A percentile compares a stretch with the other conserved stretches of the same genome.
phyloP scores from a whole-genome alignment of 2,888 invertebrate genomes.

The Amphimallon solstitiale region DNA sequence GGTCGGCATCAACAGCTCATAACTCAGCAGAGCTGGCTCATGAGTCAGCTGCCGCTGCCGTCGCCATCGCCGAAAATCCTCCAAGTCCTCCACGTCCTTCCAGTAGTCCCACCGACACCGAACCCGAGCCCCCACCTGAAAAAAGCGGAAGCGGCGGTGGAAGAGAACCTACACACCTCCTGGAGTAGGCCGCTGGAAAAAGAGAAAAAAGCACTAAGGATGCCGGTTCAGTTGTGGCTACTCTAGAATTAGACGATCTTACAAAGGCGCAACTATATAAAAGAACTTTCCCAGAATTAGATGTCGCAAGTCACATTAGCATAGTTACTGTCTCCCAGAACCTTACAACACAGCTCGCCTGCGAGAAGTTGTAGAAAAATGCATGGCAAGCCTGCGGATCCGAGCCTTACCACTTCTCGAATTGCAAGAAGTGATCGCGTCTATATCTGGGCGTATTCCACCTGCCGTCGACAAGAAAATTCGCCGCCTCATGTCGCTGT shows the following conservation, averaged over 20 bases:
- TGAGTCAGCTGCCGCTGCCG: no score
- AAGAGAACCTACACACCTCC: no score
- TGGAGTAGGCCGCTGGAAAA: no score
- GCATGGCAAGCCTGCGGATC: constrained; percentile 93
- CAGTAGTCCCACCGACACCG: no score
- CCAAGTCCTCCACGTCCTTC: no score
- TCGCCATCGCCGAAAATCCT: no score
- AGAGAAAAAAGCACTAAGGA: no score
- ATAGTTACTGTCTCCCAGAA: constrained; percentile 89
- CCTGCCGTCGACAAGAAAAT: constrained; percentile 94
- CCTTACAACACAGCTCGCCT: constrained; percentile 85
- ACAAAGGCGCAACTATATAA: constrained; percentile 86
- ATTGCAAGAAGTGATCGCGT: constrained; percentile 94
- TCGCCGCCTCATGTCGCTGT: constrained; percentile 89
- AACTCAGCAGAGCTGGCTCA: no score
- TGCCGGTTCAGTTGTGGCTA: constrained; percentile 87
- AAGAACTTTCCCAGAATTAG: constrained; percentile 80
- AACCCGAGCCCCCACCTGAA: no score
- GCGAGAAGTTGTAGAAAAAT: constrained; percentile 86
- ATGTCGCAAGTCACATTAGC: constrained; percentile 68
- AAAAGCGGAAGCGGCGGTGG: no score
- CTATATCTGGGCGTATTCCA: constrained; percentile 96
- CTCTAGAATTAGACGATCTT: constrained; percentile 89
- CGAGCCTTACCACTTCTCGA: constrained; percentile 94
- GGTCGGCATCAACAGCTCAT: no score